Percentiles rank a stretch among this genome's conserved stretches.
phyloP scores from a whole-genome alignment of 2,888 invertebrate species.

The Zhuqinia jingwanae region DNA sequence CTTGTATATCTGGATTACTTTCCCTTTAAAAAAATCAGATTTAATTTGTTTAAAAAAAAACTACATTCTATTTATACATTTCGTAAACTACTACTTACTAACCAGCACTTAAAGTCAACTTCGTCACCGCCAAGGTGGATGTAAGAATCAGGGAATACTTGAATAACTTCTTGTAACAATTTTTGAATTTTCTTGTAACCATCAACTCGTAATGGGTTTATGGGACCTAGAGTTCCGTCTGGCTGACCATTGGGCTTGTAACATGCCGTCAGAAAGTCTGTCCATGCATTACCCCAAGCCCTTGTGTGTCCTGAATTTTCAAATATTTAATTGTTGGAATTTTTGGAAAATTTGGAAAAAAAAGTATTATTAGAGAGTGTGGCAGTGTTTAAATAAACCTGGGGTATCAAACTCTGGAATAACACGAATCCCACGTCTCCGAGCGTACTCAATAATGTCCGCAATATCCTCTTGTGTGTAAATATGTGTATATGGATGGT shows the following conservation, averaged over 20 bases:
- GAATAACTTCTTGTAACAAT: slow-evolving; percentile 86
- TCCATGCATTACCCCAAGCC: slow-evolving; percentile 91
- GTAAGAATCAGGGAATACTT: slow-evolving; percentile 89
- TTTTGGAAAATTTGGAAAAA: neutral
- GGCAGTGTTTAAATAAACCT: slow-evolving; percentile 82
- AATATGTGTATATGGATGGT: slow-evolving; percentile 84
- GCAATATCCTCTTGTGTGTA: slow-evolving; percentile 86
- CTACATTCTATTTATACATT: too few species aligned
- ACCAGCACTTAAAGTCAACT: slow-evolving; percentile 92
- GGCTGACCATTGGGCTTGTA: slow-evolving; percentile 82
- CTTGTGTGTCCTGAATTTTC: slow-evolving; percentile 86
- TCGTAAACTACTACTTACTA: too few species aligned
- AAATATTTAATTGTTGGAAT: neutral
- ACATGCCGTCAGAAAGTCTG: slow-evolving; percentile 89
- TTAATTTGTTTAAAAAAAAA: neutral
- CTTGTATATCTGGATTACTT: slow-evolving; percentile 85
- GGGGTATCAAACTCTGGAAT: slow-evolving; percentile 95
- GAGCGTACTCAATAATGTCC: slow-evolving; percentile 88
- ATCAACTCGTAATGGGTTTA: slow-evolving; percentile 86
- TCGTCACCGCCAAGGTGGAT: slow-evolving; percentile 97
- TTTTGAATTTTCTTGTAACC: slow-evolving; percentile 86
- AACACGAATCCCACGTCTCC: slow-evolving; percentile 91
- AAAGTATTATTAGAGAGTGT: neutral
- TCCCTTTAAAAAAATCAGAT: slow-evolving; percentile 81
- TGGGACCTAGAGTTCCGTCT: slow-evolving; percentile 87